Evolutionary conservation across 2,888 invertebrate genomes (phyloP).

Genomic region (Morpho helenor): DNA sequence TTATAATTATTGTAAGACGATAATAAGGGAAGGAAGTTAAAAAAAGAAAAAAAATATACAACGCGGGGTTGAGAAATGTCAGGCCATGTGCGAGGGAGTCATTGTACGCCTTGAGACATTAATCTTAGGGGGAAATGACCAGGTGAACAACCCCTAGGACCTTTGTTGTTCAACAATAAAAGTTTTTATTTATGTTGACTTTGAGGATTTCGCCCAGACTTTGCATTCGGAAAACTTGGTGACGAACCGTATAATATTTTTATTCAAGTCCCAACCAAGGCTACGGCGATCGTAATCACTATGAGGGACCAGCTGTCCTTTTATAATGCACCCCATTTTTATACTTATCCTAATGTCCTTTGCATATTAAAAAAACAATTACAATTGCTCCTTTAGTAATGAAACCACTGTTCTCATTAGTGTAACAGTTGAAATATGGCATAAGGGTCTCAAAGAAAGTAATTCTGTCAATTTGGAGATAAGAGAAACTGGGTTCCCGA

Average conservation of each 20-base stretch:
- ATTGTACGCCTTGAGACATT: constrained; percentile 67
- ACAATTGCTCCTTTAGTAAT: constrained; percentile 27
- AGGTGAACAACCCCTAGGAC: constrained; percentile 59
- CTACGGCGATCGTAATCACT: constrained; percentile 48
- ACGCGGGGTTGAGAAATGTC: constrained; percentile 50
- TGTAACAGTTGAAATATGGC: constrained; percentile 1
- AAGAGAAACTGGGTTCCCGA: constrained; percentile 17
- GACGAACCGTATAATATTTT: constrained; percentile 22
- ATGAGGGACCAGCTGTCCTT: constrained; percentile 50
- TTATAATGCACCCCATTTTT: constrained; percentile 42
- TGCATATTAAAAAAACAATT: constrained; percentile 31
- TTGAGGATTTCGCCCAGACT: constrained; percentile 19
- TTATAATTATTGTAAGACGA: constrained; percentile 49
- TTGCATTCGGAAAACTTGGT: constrained; percentile 12
- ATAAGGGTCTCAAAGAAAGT: constrained; percentile 7
- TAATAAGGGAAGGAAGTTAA: constrained; percentile 62
- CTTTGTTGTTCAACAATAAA: constrained; percentile 33
- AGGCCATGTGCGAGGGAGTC: constrained; percentile 69
- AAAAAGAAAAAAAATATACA: constrained; percentile 50
- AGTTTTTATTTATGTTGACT: constrained; percentile 26
- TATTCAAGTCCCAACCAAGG: constrained; percentile 27
- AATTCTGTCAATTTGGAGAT: constrained; percentile 17
- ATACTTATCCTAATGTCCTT: constrained; percentile 40
- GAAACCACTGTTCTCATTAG: constrained; percentile 22
- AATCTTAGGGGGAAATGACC: constrained; percentile 66